Conservation (phyloP, 2,113 vertebrate species). For the Prinia subflava region DNA sequence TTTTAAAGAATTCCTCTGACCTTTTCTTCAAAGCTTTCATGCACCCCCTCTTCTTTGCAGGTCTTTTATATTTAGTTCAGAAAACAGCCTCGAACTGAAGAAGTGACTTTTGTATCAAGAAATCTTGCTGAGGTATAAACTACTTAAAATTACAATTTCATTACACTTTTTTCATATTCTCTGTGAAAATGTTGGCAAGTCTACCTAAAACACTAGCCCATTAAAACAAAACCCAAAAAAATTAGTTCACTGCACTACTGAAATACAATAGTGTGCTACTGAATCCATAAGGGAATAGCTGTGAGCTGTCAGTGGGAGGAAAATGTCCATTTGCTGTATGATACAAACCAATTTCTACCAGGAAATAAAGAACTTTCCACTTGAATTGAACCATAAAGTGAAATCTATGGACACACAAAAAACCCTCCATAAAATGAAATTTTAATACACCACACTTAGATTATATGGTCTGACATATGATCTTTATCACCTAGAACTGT, state of each 20-base stretch:
- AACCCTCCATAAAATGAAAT: background rate
- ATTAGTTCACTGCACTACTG: background rate
- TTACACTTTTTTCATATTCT: background rate
- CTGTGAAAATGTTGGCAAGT: background rate
- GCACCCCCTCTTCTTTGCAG: background rate
- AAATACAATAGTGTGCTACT: background rate
- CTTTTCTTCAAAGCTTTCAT: slow-evolving; percentile 39
- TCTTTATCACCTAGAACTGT: background rate
- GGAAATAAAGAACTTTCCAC: background rate
- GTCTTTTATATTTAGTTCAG: background rate
- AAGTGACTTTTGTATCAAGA: slow-evolving; percentile 24
- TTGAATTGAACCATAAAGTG: background rate
- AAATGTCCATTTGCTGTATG: background rate
- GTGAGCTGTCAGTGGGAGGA: background rate
- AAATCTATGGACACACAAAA: background rate
- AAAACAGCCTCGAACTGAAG: slow-evolving; percentile 13
- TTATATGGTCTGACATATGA: background rate
- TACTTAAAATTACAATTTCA: background rate
- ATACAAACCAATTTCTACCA: background rate
- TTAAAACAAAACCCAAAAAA: background rate
- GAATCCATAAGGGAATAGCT: background rate
- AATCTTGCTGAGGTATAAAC: background rate
- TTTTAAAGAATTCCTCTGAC: slow-evolving; percentile 2
- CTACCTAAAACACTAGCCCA: background rate
- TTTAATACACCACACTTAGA: background rate